Percentiles rank a stretch among this genome's conserved stretches.
phyloP scores from a whole-genome alignment of 2,888 invertebrate species.

The Miltochrista miniata region DNA sequence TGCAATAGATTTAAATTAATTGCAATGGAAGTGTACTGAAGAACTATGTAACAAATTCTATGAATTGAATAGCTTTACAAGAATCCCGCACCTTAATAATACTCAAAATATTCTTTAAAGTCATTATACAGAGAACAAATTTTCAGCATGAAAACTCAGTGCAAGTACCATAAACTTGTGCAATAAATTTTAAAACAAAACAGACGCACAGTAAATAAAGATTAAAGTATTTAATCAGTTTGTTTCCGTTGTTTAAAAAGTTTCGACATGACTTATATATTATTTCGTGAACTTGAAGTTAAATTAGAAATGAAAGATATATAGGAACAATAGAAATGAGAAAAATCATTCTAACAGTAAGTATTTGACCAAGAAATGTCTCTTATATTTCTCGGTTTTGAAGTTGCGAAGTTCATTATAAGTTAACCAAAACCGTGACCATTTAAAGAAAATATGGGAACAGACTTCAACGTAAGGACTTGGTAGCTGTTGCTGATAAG shows the following conservation, averaged over 20 bases:
- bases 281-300: constrained; percentile 55
- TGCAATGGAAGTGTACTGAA: no score
- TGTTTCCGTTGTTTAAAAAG: constrained; percentile 65
- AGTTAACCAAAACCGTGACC: no score
- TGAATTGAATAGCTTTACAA: no score
- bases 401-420: no score
- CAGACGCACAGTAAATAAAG: constrained; percentile 76
- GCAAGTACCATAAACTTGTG: constrained; percentile 63
- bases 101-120: background rate
- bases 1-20: no score
- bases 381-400: no score
- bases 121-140: constrained; percentile 14
- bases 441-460: no score
- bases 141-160: constrained; percentile 42
- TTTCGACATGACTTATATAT: constrained; percentile 74
- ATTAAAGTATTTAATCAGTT: constrained; percentile 79
- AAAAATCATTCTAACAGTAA: constrained; percentile 32
- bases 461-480: no score
- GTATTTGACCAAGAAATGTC: no score
- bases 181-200: constrained; percentile 74
- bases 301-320: constrained; percentile 38
- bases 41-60: no score
- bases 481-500: no score
- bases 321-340: constrained; percentile 28
- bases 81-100: background rate